Percentiles rank a stretch among this genome's conserved stretches.
These are phyloP conservation scores for Lampropteryx suffumata DNA, from an alignment of 2,888 invertebrate genomes.

Conservation along the genomic window DNA sequence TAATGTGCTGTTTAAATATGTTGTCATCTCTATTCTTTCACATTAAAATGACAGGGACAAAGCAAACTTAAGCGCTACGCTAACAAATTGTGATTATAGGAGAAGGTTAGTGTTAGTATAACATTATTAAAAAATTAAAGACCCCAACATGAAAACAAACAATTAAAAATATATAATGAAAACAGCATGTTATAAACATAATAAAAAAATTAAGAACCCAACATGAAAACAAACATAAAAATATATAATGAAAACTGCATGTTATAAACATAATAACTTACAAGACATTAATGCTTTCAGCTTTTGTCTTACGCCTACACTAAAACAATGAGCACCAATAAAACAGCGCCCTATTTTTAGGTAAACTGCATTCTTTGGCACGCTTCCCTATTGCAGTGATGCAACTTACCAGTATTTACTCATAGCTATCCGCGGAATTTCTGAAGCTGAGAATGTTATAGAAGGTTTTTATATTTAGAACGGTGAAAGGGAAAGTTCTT, in stretches of 20 bases:
- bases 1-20: too few relatives aligned
- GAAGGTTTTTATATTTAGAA: too few relatives aligned
- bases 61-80: too few relatives aligned
- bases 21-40: too few relatives aligned
- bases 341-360: constrained; percentile 29
- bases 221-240: not conserved
- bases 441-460: not conserved
- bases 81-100: too few relatives aligned
- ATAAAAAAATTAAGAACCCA: too few relatives aligned
- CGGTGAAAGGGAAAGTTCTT: too few relatives aligned
- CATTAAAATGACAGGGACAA: too few relatives aligned
- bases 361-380: constrained; percentile 47
- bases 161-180: not conserved
- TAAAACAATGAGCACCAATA: constrained; percentile 22
- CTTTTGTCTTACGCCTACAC: constrained; percentile 5
- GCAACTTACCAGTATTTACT: too few relatives aligned
- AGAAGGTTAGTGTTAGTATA: too few relatives aligned
- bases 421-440: constrained; percentile 26
- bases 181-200: not conserved
- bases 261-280: too few relatives aligned
- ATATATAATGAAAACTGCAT: not conserved
- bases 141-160: not conserved
- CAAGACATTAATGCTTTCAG: not conserved
- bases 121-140: too few relatives aligned
- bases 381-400: constrained; percentile 27